phyloP scores from a whole-genome alignment of 2,888 invertebrate genomes.

The Ophion costatus region DNA sequence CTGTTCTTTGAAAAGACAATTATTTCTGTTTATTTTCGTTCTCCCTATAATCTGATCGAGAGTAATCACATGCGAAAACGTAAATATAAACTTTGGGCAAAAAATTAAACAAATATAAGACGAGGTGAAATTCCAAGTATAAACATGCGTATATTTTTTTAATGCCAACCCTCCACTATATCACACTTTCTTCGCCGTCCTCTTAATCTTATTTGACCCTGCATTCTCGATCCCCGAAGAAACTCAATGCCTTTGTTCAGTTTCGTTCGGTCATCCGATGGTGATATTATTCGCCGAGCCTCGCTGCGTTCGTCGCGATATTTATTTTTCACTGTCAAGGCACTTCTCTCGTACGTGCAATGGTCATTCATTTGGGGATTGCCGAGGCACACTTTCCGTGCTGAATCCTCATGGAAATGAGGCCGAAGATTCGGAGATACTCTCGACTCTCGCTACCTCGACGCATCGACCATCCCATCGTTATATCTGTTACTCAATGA shows the following conservation, averaged over 20 bases:
- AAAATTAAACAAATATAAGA: slow-evolving; percentile 1
- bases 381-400: slow-evolving; percentile 43
- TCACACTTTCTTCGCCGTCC: slow-evolving; percentile 47
- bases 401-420: slow-evolving; percentile 29
- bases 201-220: slow-evolving; percentile 43
- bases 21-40: too few species aligned
- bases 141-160: slow-evolving; percentile 9
- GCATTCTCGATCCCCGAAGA: slow-evolving; percentile 41
- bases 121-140: slow-evolving; percentile 16
- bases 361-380: slow-evolving; percentile 54
- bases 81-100: background rate
- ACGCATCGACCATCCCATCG: background rate
- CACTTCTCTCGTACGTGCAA: slow-evolving; percentile 57
- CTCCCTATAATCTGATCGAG: background rate
- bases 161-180: slow-evolving; percentile 31
- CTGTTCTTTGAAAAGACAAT: too few species aligned
- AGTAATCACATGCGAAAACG: background rate
- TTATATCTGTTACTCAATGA: slow-evolving; percentile 6
- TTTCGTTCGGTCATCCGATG: slow-evolving; percentile 44
- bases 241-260: slow-evolving; percentile 47
- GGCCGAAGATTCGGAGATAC: slow-evolving; percentile 13
- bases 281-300: slow-evolving; percentile 41
- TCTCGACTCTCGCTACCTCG: slow-evolving; percentile 4
- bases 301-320: slow-evolving; percentile 45
- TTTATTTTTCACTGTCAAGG: slow-evolving; percentile 62